Evolutionary conservation across 2,113 vertebrate genomes (phyloP).

Genomic region (Trinectes maculatus): DNA sequence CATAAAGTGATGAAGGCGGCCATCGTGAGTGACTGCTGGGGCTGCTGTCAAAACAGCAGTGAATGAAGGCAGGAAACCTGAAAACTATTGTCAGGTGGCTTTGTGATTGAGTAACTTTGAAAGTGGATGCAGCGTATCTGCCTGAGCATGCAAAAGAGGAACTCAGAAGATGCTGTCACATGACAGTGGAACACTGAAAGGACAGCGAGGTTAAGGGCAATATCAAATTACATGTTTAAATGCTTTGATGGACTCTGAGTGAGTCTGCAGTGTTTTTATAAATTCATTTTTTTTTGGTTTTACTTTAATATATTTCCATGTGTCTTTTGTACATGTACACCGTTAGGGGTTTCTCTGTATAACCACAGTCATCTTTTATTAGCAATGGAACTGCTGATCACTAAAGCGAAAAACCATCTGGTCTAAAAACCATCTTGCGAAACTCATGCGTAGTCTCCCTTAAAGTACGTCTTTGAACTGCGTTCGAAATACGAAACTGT

Average conservation of each 20-base stretch:
- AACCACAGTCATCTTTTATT: slow-evolving; percentile 1
- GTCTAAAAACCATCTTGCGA: too few relatives aligned
- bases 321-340: neutral
- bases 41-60: neutral
- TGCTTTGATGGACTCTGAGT: neutral
- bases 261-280: neutral
- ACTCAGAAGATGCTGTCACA: slow-evolving; percentile 64
- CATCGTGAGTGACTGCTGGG: slow-evolving; percentile 38
- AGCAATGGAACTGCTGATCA: neutral
- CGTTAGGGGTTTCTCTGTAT: neutral
- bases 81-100: neutral
- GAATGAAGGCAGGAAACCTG: slow-evolving; percentile 24
- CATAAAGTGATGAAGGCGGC: neutral
- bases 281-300: neutral
- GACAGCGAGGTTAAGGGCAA: too few relatives aligned
- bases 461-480: too few relatives aligned
- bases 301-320: neutral
- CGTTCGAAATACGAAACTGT: too few relatives aligned
- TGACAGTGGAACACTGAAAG: slow-evolving; percentile 41
- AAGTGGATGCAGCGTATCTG: slow-evolving; percentile 46
- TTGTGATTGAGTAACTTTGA: slow-evolving; percentile 23
- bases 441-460: too few relatives aligned
- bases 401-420: slow-evolving; percentile 7
- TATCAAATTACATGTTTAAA: neutral
- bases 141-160: slow-evolving; percentile 66